Conservation (phyloP, 2,797 vertebrate genomes). For the Scolopax bukidnonensis region DNA sequence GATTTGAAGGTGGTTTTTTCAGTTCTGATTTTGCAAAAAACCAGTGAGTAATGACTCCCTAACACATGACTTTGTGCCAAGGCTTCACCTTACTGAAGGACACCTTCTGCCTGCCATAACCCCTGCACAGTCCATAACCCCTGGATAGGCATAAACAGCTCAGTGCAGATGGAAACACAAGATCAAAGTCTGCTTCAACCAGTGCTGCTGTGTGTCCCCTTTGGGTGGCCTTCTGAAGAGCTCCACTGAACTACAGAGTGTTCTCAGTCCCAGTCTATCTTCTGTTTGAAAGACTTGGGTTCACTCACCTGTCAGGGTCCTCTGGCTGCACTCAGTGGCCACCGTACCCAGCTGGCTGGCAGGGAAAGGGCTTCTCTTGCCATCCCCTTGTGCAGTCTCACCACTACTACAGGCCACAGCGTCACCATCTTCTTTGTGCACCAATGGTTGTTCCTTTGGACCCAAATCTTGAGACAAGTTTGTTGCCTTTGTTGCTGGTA, state of each 20-base stretch:
- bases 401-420: neutral
- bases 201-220: neutral
- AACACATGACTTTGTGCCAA: neutral
- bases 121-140: neutral
- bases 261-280: neutral
- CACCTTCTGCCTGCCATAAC: neutral
- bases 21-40: neutral
- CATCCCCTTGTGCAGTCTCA: neutral
- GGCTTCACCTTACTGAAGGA: neutral
- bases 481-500: constrained; percentile 50
- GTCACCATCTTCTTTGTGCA: neutral
- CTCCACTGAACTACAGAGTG: neutral
- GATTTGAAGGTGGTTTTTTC: neutral
- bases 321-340: neutral
- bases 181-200: neutral
- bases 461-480: neutral
- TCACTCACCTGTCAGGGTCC: constrained; percentile 65
- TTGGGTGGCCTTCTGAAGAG: neutral
- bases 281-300: neutral
- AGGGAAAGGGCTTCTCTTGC: neutral
- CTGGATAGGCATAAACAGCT: neutral
- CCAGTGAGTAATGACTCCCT: neutral
- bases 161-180: neutral
- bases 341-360: neutral
- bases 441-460: neutral